phyloP scores from a whole-genome alignment of 2,113 vertebrate species.

The Paraplagusia blochii region DNA sequence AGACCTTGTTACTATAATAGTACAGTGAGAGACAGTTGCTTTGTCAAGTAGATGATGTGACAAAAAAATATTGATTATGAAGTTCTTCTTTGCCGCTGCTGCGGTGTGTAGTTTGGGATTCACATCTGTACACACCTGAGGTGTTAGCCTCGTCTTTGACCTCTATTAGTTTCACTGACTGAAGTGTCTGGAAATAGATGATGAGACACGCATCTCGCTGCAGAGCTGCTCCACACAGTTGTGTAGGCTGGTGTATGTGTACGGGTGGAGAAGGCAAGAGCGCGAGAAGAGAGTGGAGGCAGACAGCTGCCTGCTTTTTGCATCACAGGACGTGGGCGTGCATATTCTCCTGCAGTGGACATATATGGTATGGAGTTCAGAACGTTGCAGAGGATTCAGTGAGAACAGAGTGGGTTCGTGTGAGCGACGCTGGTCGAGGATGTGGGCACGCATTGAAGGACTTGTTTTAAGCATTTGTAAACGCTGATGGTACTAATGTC shows the following conservation, averaged over 20 bases:
- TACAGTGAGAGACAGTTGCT: no score
- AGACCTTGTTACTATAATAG: no score
- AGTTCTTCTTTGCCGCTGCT: no score
- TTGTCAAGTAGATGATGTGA: no score
- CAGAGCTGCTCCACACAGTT: constrained; percentile 14
- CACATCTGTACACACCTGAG: constrained; percentile 12
- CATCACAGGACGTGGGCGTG: constrained; percentile 36
- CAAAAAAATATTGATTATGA: no score
- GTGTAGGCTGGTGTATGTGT: constrained; percentile 49
- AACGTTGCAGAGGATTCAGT: constrained; percentile 31
- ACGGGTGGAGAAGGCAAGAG: constrained; percentile 45
- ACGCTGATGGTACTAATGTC: constrained; percentile 34
- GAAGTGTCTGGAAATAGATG: constrained; percentile 23
- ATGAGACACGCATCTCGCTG: constrained; percentile 9
- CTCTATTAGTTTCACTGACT: constrained; percentile 6
- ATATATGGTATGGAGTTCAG: constrained; percentile 30
- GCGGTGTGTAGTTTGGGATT: not conserved
- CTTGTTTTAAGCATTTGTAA: constrained; percentile 43
- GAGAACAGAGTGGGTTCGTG: constrained; percentile 27
- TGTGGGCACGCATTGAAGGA: constrained; percentile 43
- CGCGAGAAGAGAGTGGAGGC: constrained; percentile 42
- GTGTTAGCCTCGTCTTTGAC: constrained; percentile 5
- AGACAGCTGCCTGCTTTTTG: constrained; percentile 23
- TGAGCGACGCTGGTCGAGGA: constrained; percentile 43
- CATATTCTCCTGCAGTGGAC: constrained; percentile 21